Conservation (phyloP, 2,113 vertebrate species). For the Bucco capensis region DNA sequence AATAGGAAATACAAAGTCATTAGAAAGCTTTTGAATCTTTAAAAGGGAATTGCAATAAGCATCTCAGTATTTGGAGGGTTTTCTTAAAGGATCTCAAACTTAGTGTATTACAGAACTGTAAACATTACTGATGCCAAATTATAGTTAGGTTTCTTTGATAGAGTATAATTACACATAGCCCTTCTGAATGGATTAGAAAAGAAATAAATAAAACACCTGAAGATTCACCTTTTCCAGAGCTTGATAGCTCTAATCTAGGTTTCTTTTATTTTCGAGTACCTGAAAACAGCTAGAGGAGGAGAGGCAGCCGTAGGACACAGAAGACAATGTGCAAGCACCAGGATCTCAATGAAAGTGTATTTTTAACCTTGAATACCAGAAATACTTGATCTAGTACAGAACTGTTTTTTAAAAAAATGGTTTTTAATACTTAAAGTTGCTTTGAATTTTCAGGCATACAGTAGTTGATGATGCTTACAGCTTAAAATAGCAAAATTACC, state of each 20-base stretch:
- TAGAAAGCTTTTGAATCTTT: conserved; percentile 21
- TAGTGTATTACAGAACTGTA: background rate
- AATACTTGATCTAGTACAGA: background rate
- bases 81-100: conserved; percentile 60
- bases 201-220: background rate
- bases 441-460: conserved; percentile 16
- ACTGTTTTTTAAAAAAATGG: background rate
- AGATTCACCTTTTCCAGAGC: conserved; percentile 4
- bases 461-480: conserved; percentile 9
- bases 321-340: background rate
- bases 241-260: conserved; percentile 11
- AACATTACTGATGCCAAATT: conserved; percentile 52
- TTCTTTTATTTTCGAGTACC: conserved; percentile 28
- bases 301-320: background rate
- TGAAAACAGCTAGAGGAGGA: background rate
- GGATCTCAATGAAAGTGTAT: background rate
- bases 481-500: background rate
- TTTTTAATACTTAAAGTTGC: conserved; percentile 19
- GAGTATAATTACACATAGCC: background rate
- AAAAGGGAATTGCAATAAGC: conserved; percentile 72
- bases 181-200: background rate
- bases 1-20: background rate
- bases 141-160: conserved; percentile 20
- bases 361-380: background rate
- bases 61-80: conserved; percentile 75